Conservation (phyloP, 2,797 vertebrate genomes). For the Argya squamiceps region DNA sequence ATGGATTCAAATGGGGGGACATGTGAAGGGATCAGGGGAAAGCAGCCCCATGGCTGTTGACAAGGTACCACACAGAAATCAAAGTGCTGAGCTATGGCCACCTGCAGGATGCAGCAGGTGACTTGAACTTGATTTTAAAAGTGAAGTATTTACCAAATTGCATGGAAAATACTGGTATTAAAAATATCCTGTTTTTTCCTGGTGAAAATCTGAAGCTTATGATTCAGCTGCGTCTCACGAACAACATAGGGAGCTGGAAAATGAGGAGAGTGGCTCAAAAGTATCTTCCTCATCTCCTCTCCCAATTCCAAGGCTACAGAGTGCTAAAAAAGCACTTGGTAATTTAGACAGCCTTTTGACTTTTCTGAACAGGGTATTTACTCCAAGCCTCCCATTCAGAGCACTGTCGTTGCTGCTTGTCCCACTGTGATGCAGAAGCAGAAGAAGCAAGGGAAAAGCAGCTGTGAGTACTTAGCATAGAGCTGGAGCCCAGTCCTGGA, state of each 20-base stretch:
- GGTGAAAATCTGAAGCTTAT: background rate
- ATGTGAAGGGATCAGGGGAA: background rate
- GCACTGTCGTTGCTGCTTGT: background rate
- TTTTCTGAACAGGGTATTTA: background rate
- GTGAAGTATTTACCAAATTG: background rate
- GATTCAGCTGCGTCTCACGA: background rate
- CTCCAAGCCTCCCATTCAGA: background rate
- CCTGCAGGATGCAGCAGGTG: background rate
- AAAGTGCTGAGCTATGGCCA: background rate
- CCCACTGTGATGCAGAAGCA: background rate
- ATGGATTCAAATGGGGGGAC: background rate
- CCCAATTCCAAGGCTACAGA: background rate
- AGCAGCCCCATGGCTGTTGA: rapidly evolving
- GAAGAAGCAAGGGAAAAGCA: background rate
- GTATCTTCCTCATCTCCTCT: background rate
- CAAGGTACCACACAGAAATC: background rate
- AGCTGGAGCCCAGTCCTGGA: background rate
- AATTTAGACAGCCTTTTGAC: background rate
- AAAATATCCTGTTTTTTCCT: background rate
- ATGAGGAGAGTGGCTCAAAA: background rate
- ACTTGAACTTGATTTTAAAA: background rate
- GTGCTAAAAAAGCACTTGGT: background rate
- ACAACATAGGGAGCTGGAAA: background rate
- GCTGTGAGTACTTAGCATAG: background rate
- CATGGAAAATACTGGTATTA: background rate